Conservation (phyloP, 2,888 invertebrate genomes). For the Hydropsyche betteni region DNA sequence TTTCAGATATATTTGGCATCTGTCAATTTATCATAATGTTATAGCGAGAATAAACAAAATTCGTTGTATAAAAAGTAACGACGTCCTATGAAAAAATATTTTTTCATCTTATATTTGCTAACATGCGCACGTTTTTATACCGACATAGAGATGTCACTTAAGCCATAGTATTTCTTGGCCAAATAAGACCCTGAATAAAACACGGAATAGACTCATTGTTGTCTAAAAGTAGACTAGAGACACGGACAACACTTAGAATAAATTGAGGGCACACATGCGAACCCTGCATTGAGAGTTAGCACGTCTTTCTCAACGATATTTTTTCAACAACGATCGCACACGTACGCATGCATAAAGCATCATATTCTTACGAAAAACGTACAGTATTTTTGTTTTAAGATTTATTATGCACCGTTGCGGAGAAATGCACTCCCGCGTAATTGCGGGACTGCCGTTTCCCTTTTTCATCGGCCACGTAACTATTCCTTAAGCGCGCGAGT, state of each 20-base stretch:
- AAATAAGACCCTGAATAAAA: constrained; percentile 28
- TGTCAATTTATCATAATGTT: too few relatives aligned
- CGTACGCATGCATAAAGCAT: neutral
- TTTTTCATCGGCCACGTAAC: constrained; percentile 18
- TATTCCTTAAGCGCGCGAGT: constrained; percentile 20
- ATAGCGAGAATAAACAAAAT: too few relatives aligned
- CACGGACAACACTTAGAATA: constrained; percentile 23
- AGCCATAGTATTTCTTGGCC: constrained; percentile 2
- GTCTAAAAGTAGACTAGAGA: constrained; percentile 24
- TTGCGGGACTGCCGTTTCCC: neutral
- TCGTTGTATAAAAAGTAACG: too few relatives aligned
- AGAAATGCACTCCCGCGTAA: constrained; percentile 20
- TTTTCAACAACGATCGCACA: neutral
- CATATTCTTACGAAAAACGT: too few relatives aligned
- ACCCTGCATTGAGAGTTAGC: constrained; percentile 4
- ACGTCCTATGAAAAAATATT: too few relatives aligned
- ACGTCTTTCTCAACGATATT: neutral
- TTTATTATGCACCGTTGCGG: neutral
- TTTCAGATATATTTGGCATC: too few relatives aligned
- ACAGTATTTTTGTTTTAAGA: neutral
- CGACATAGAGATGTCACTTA: constrained; percentile 22
- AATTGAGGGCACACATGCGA: constrained; percentile 22
- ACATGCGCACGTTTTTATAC: neutral
- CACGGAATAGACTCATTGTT: constrained; percentile 20
- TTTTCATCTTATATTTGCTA: neutral